A percentile compares a stretch with the other conserved stretches of the same genome.
phyloP scores from a whole-genome alignment of 1,140 invertebrate genomes.

The Drosophila tristis region DNA sequence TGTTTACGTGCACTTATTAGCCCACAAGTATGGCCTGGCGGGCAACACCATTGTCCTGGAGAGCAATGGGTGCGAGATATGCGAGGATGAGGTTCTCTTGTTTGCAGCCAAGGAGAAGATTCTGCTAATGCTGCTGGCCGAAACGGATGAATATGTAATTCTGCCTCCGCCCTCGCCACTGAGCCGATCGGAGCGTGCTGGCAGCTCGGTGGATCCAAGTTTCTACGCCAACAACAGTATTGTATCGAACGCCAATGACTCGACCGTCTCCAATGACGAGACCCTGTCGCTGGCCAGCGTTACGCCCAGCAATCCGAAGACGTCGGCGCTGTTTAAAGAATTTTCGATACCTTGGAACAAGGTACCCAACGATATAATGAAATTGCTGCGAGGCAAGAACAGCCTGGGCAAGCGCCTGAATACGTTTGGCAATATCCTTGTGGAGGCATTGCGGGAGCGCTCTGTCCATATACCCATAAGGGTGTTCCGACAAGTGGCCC shows the following conservation, averaged over 20 bases:
- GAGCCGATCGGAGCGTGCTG: conserved; percentile 67
- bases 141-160: conserved; percentile 65
- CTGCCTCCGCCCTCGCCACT: conserved; percentile 68
- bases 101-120: conserved; percentile 75
- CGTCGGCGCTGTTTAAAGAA: conserved; percentile 62
- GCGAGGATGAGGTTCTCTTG: conserved; percentile 67
- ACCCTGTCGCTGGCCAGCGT: conserved; percentile 66
- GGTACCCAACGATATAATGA: conserved; percentile 75
- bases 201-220: conserved; percentile 70
- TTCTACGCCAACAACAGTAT: conserved; percentile 63
- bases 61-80: conserved; percentile 73
- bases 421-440: conserved; percentile 61
- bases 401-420: conserved; percentile 68
- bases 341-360: conserved; percentile 71
- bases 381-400: conserved; percentile 52
- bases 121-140: conserved; percentile 61
- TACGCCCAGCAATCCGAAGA: conserved; percentile 63
- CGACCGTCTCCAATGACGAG: conserved; percentile 71
- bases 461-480: conserved; percentile 60
- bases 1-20: conserved; percentile 14
- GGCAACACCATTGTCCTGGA: conserved; percentile 71
- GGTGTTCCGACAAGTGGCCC: conserved; percentile 68
- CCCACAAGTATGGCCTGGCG: conserved; percentile 65
- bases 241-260: conserved; percentile 69
- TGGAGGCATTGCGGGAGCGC: conserved; percentile 59